These are phyloP conservation scores for Morbakka virulenta DNA, from an alignment of 30 jellyfish, hydroid and myxozoan genomes.

Conservation along the genomic window DNA sequence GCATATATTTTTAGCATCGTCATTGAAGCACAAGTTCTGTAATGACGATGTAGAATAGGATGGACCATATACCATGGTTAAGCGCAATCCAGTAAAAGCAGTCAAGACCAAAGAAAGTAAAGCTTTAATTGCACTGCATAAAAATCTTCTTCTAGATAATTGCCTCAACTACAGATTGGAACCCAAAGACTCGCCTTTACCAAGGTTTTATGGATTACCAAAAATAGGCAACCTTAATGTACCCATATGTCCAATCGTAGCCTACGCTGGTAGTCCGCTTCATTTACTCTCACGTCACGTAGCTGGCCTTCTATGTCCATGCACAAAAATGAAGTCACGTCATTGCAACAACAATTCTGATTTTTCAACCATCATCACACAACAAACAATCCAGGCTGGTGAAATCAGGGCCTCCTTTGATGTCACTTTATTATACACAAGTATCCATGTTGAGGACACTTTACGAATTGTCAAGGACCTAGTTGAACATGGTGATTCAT, in stretches of 20 bases:
- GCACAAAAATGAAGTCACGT: not conserved
- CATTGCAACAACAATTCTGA: not conserved
- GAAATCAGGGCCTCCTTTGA: not conserved
- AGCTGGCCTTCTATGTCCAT: not conserved
- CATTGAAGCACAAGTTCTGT: too few relatives aligned
- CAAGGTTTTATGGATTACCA: not conserved
- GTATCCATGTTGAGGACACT: not conserved
- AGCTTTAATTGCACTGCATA: not conserved
- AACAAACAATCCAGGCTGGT: not conserved
- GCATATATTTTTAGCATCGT: too few relatives aligned
- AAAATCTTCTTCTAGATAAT: not conserved
- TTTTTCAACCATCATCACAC: not conserved
- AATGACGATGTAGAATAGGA: too few relatives aligned
- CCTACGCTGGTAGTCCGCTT: not conserved
- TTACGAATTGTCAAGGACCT: not conserved
- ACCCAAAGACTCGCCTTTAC: not conserved
- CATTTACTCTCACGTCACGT: not conserved
- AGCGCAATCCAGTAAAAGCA: not conserved
- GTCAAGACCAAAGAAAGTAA: not conserved
- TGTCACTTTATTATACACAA: not conserved
- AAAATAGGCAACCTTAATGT: not conserved
- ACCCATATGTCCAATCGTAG: not conserved
- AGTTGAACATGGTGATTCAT: not conserved
- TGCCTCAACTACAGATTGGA: not conserved
- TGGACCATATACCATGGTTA: not conserved